Conservation (phyloP, 2,888 invertebrate species). For the Chelonus formosanus region DNA sequence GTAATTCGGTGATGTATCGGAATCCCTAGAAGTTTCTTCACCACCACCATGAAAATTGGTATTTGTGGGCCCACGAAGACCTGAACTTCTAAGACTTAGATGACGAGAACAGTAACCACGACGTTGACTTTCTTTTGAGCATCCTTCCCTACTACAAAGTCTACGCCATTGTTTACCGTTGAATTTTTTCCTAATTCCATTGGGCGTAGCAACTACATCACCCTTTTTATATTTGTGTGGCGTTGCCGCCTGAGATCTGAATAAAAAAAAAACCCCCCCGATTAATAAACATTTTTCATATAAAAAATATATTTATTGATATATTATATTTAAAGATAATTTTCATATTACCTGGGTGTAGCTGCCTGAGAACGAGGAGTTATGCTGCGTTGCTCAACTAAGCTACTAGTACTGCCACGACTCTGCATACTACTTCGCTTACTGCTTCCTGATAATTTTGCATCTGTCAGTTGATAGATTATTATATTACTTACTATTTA, state of each 20-base stretch:
- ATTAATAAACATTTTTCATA: not conserved
- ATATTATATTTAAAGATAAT: constrained; percentile 2
- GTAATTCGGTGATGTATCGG: constrained; percentile 88
- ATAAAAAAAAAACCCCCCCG: constrained; percentile 6
- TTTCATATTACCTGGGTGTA: constrained; percentile 76
- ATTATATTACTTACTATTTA: constrained; percentile 18
- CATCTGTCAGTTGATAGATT: constrained; percentile 68
- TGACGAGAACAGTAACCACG: constrained; percentile 97
- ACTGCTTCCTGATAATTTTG: constrained; percentile 80
- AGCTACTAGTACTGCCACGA: constrained; percentile 88
- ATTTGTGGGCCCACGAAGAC: constrained; percentile 57
- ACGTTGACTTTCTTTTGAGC: constrained; percentile 96
- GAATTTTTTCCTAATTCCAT: constrained; percentile 97
- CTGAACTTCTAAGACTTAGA: constrained; percentile 83
- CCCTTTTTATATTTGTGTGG: constrained; percentile 98
- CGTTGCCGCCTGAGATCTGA: constrained; percentile 87
- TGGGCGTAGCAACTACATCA: constrained; percentile 92
- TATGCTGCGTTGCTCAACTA: constrained; percentile 81
- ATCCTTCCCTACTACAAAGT: constrained; percentile 94
- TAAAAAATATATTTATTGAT: not conserved
- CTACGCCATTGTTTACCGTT: constrained; percentile 99
- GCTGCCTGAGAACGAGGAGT: constrained; percentile 91
- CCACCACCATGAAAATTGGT: constrained; percentile 69
- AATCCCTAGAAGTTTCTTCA: constrained; percentile 90
- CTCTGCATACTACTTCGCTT: constrained; percentile 92